Percentiles rank a stretch among this genome's conserved stretches.
phyloP scores from a whole-genome alignment of 2,113 vertebrate species.

The Aptenodytes patagonicus region DNA sequence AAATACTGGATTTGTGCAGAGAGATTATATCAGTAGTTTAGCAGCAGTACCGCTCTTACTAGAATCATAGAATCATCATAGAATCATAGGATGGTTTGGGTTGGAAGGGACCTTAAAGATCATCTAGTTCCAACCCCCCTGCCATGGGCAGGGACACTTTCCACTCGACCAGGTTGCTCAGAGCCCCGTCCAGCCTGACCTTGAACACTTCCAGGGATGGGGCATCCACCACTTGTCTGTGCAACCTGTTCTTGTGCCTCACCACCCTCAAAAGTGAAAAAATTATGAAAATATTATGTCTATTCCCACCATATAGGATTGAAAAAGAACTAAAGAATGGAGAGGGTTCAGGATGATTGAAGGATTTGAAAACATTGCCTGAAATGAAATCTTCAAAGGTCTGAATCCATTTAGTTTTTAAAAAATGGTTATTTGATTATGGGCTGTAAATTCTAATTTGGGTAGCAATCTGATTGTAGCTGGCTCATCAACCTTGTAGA shows the following conservation, averaged over 20 bases:
- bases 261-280: no score
- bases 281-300: not conserved
- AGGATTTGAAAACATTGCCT: not conserved
- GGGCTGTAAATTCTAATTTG: conserved; percentile 24
- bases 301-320: not conserved
- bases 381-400: not conserved
- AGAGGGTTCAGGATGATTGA: not conserved
- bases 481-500: conserved; percentile 9
- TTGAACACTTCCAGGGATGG: no score
- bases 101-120: no score
- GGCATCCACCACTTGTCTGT: no score
- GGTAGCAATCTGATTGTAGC: not conserved
- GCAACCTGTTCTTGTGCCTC: no score
- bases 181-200: no score
- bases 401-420: not conserved
- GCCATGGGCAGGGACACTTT: no score
- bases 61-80: not conserved
- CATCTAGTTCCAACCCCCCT: no score
- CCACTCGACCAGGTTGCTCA: no score
- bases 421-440: not conserved
- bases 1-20: not conserved
- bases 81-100: no score
- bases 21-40: not conserved
- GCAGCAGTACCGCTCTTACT: not conserved
- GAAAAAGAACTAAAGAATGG: not conserved